Evolutionary conservation across 2,888 invertebrate genomes (phyloP), one percentile per base, ranked within the genome.

Genomic region (Barypeithes pellucidus): DNA sequence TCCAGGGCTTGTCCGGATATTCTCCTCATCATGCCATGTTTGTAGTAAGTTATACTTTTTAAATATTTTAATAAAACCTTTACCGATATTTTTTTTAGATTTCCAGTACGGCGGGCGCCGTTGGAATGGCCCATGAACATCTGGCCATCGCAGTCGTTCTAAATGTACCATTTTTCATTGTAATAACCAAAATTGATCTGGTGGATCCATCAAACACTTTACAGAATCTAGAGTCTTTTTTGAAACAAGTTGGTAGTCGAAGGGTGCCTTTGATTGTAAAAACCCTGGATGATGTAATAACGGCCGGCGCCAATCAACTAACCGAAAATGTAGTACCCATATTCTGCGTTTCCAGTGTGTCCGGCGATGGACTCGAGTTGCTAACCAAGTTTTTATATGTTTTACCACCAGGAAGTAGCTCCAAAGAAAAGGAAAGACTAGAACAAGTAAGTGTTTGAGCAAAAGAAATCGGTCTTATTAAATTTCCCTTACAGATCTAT

Each of bases 1-100:
- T 98, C 41, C 94, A 96, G 85, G 99, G 98, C 0, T 88, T 99
- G 41, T 96, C 96, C 3, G 96, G 97, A 0, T 96, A 97, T 87
- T 94, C 92, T 0, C 98, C 98, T 0, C 97, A 98, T 86, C 95
- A 94, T 85, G 95, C 94, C 36, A 92, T 96, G 93, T 88, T 96
- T 63, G 94, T 95, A 39, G 92, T 95, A 79, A 89, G 90, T 82
- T 33, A 24, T 45, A 16, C 43, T 11, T 33, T 24, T 41, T 57
- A n/a, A 45, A 14, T n/a, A n/a, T n/a, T n/a, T n/a, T n/a, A n/a
- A n/a, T n/a, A n/a, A n/a, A n/a, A n/a, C n/a, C n/a, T n/a, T n/a
- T n/a, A n/a, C n/a, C n/a, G 33, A 33, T 33, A 33, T 33, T 33
- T 8, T 61, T 12, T 78, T 80, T 90, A 94, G 87, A 92, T 95